Conservation (phyloP, 2,888 invertebrate genomes). For the Acronicta leporina region DNA sequence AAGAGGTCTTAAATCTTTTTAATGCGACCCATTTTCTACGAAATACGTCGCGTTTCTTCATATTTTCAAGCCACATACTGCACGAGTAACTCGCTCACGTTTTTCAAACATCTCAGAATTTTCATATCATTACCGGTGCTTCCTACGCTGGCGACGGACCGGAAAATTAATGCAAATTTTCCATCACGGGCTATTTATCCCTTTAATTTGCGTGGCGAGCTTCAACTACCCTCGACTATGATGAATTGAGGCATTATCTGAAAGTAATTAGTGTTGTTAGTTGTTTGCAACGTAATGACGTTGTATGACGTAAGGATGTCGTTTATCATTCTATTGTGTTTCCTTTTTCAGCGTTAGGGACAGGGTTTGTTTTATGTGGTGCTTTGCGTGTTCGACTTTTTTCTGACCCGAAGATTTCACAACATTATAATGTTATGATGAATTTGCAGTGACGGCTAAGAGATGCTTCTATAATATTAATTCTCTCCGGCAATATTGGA, state of each 20-base stretch:
- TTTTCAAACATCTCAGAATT: conserved; percentile 58
- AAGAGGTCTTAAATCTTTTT: conserved; percentile 39
- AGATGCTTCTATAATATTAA: too few species aligned
- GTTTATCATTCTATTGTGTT: conserved; percentile 44
- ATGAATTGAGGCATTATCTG: conserved; percentile 47
- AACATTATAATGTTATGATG: too few species aligned
- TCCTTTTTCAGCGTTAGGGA: conserved; percentile 9
- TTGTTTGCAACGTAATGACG: conserved; percentile 36
- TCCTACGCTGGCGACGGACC: conserved; percentile 42
- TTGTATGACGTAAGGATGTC: conserved; percentile 39
- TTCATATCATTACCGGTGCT: conserved; percentile 45
- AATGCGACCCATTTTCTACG: conserved; percentile 42
- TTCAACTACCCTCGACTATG: conserved; percentile 29
- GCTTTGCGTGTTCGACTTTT: too few species aligned
- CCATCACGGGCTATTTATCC: conserved; percentile 65
- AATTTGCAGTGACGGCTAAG: too few species aligned
- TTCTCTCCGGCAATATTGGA: too few species aligned
- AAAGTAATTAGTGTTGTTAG: conserved; percentile 44
- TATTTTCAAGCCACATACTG: conserved; percentile 20
- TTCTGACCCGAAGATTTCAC: too few species aligned
- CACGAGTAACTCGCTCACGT: conserved; percentile 22
- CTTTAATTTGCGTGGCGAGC: conserved; percentile 65
- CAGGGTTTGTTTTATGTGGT: conserved; percentile 2
- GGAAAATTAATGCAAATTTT: conserved; percentile 70
- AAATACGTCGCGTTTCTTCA: conserved; percentile 19